Base-by-base conservation (phyloP, 2,888 invertebrate genomes). In the Drosophila atripex region DNA sequence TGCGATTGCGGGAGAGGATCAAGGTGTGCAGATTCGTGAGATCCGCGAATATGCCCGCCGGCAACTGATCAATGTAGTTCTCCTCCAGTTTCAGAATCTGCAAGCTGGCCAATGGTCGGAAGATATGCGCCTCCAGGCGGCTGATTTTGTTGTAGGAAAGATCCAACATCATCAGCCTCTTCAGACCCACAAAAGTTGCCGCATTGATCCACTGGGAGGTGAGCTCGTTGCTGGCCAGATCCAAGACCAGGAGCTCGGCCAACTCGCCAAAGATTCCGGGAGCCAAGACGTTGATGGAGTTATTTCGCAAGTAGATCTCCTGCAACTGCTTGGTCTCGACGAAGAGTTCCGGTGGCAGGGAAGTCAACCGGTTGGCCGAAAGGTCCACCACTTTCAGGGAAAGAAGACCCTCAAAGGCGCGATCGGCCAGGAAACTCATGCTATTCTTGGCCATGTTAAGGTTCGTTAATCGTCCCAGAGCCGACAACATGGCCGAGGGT, bases 11-110 rank as follows among this genome's bases (percentile, higher is more conserved):
- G 12, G 97, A 96, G 80, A 98, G 93, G 77, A 97, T 95, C 80
- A 98, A 93, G 28, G 97, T 97, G 91, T 97, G 97, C 73, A 98
- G 93, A 92, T 97, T 97, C 90, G 95, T 96, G 93, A 97, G 95
- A 32, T 97, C 96, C 51, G 96, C 93, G 90, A 98, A 98, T 9
- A 97, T 96, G 86, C 97, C 96, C 30, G 96, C 95, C 14, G 96
- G 96, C 77, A 98, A 95, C 69, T 94, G 95, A 89, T 96, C 96
- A 56, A 98, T 93, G 89, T 94, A 93, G 90, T 98, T 98, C 90
- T 96, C 95, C 89, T 97, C 96, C 74, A 98, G 93, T 90, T 97
- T 96, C 16, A 98, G 92, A 80, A 96, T 94, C 91, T 97, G 96
- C 59, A 98, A 92, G 41, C 96, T 96, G 88, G 96, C 96, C 73